These are phyloP conservation scores for Ianthella basta DNA, from an alignment of 37 sponge, comb jelly and placozoan genomes.

Conservation along the genomic window DNA sequence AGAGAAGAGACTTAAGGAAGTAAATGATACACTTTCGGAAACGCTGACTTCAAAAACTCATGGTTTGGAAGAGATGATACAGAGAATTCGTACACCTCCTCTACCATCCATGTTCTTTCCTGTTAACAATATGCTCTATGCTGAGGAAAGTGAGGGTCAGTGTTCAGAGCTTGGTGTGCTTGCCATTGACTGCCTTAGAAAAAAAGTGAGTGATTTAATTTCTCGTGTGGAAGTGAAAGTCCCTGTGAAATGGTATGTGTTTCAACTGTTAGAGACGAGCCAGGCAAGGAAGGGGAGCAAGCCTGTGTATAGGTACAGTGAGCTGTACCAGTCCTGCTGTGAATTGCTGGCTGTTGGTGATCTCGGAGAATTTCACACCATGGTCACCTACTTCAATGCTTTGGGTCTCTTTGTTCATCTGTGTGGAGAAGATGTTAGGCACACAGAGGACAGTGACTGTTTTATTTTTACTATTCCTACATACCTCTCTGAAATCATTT, in stretches of 20 bases:
- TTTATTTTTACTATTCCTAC: not conserved
- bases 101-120: no score
- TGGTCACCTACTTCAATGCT: not conserved
- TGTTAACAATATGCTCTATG: no score
- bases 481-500: not conserved
- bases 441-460: not conserved
- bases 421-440: not conserved
- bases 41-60: no score
- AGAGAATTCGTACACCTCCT: no score
- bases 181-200: not conserved
- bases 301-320: not conserved
- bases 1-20: no score
- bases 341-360: not conserved
- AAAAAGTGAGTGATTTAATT: not conserved
- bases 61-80: no score
- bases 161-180: not conserved
- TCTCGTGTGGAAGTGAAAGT: not conserved
- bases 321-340: not conserved
- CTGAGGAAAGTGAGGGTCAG: not conserved
- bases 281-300: not conserved
- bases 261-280: not conserved
- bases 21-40: no score
- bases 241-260: slow-evolving; percentile 1
- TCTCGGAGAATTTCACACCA: not conserved
- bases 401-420: not conserved